Evolutionary conservation across 2,113 vertebrate genomes (phyloP), one percentile per base, ranked within the genome.

Genomic region (Cacatua alba): DNA sequence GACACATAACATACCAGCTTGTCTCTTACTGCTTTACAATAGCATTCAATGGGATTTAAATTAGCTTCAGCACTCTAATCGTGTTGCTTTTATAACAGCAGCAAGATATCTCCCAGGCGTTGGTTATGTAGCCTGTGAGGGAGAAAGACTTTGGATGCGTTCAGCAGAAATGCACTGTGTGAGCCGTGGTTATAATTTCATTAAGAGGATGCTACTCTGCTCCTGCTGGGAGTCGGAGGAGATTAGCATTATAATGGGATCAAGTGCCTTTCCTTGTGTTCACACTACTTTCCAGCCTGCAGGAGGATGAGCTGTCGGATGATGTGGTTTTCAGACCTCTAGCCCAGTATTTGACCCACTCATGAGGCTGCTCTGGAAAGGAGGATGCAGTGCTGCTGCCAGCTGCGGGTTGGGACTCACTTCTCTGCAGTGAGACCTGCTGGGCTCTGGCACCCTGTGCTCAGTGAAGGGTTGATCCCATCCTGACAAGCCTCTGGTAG

Each of bases 111-210:
- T 95, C 92, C 85, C 79, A 77, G 86, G 68, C 49, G 0, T 16
- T 93, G 77, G 88, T 69, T 92, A 28, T 65, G 60, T 53, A 85
- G 93, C 88, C 92, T 93, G 72, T 68, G 71, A 79, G 92, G 93
- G 85, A 83, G 88, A 78, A 82, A 88, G 76, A 86, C 95, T 96
- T 88, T 79, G 81, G 92, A 88, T 70, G 67, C 33, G 81, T 88
- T 96, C 88, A 68, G 89, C 89, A 96, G 92, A 87, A 91, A 91
- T 21, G 74, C 68, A 19, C 81, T 16, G 29, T 87, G 93, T 49
- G 86, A 94, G 84, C 92, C 87, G 31, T 71, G 72, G 76, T 86
- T 92, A 68, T 95, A 95, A 95, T 95, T 96, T 90, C 95, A 95
- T 97, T 95, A 95, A 79, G 55, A 52, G 79, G 85, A 85, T 92